Evolutionary conservation across 2,888 invertebrate species (phyloP).

Genomic region (Drosophila picticornis): DNA sequence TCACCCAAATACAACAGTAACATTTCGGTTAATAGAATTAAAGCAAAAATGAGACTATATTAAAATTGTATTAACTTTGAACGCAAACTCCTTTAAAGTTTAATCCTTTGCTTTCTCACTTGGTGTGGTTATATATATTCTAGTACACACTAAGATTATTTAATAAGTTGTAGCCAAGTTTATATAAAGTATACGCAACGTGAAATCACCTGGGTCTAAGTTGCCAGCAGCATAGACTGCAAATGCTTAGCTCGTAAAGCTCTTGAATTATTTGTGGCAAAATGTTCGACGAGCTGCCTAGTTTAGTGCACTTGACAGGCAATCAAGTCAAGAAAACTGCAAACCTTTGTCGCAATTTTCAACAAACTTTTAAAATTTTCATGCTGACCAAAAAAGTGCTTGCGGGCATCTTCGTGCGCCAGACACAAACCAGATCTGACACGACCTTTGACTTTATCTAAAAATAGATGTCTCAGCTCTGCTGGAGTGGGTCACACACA

Average conservation of each 20-base stretch:
- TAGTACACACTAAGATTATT: background rate
- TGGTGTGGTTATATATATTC: background rate
- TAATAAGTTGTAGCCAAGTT: background rate
- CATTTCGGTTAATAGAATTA: constrained; percentile 2
- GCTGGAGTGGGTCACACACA: background rate
- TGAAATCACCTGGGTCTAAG: constrained; percentile 8
- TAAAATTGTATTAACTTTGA: constrained; percentile 1
- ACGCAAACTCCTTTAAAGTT: background rate
- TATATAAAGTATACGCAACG: background rate
- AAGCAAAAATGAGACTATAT: background rate
- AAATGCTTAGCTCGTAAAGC: constrained; percentile 10
- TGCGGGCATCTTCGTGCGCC: constrained; percentile 19
- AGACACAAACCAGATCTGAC: constrained; percentile 20
- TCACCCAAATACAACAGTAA: background rate
- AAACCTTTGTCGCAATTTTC: constrained; percentile 35
- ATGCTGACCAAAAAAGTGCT: constrained; percentile 25
- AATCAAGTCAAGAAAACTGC: constrained; percentile 41
- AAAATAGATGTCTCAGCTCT: constrained; percentile 51
- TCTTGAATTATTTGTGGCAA: constrained; percentile 32
- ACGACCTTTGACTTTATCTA: constrained; percentile 53
- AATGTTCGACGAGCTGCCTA: constrained; percentile 1
- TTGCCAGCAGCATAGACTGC: constrained; percentile 8
- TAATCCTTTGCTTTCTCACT: background rate
- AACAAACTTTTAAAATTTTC: constrained; percentile 52
- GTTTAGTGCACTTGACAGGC: constrained; percentile 52